phyloP scores from a whole-genome alignment of 2,797 vertebrate species.

The Falco novaeseelandiae region DNA sequence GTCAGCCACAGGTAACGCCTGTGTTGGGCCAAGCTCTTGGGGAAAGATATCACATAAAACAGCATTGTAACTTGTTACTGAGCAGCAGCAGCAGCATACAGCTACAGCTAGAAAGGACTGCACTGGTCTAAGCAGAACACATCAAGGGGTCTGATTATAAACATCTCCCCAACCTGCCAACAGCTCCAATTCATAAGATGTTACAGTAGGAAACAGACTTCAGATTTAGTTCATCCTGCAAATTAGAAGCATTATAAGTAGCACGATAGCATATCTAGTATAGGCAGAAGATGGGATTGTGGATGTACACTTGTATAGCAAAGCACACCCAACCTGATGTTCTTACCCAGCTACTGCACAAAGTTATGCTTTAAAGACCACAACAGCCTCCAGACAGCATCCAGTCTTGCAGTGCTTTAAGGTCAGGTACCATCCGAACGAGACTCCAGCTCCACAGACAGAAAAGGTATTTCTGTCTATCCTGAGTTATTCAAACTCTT shows the following conservation, averaged over 20 bases:
- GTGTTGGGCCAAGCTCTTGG: neutral
- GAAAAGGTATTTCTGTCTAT: neutral
- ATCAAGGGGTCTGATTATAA: neutral
- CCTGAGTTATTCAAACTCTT: neutral
- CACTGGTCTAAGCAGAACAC: neutral
- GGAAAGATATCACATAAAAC: neutral
- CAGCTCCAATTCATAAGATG: neutral
- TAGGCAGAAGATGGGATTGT: neutral
- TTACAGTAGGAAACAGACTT: neutral
- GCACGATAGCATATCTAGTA: accelerated
- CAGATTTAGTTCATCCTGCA: neutral
- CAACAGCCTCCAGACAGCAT: neutral
- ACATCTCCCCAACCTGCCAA: neutral
- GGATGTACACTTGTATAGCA: accelerated
- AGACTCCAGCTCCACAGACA: neutral
- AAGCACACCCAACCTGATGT: neutral
- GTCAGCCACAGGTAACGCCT: neutral
- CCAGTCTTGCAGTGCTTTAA: neutral
- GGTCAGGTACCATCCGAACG: neutral
- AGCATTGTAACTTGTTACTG: neutral
- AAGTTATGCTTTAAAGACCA: neutral
- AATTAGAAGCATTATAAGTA: neutral
- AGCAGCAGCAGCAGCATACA: neutral
- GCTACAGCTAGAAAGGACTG: neutral
- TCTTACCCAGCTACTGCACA: neutral